Evolutionary conservation across 92 coral and sea anemone genomes (phyloP), one percentile per base, ranked within the genome.

Genomic region (Diadumene lineata): DNA sequence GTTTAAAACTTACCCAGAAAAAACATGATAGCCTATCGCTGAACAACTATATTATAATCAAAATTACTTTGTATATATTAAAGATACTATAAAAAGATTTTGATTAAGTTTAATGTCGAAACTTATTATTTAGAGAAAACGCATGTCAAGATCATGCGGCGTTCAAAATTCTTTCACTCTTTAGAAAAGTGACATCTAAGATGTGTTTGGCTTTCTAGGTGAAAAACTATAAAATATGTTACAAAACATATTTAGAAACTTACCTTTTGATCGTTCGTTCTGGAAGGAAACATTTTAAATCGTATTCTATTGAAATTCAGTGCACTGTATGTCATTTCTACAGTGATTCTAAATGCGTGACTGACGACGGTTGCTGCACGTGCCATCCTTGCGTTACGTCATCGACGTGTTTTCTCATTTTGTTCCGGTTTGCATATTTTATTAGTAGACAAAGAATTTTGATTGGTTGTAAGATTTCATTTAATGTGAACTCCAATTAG

Each of bases 321-420:
- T 13, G 48, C 48, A 38, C 6, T 38, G 7, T 38, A 38, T 4
- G 48, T 7, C 30, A 43, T 66, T 66, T 7, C 23, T 6, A 19
- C 23, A 34, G 28, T 34, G 33, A 56, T 56, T 31, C 77, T 72
- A 56, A n/a, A 32, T 23, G 66, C 66, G 77, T 56, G 77, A 56
- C 77, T 62, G 68, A 62, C n/a, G n/a, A n/a, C 66, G 56, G 29
- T 31, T 0, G n/a, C 6, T 43, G 77, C 77, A 72, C 77, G 77
- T 72, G 77, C 77, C 24, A 50, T 56, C 53, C 3, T 56, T 56
- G 77, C 51, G 77, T 56, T 34, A 72, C 66, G 77, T 72, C 77
- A 56, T 72, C 66, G 66, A 31, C 18, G 33, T 32, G 56, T 56
- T 51, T 16, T 24, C 32, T 4, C 8, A 30, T 17, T 24, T 21